These are phyloP conservation scores for Oscheius sp. DNA, from an alignment of 2,888 invertebrate genomes.

Conservation along the genomic window DNA sequence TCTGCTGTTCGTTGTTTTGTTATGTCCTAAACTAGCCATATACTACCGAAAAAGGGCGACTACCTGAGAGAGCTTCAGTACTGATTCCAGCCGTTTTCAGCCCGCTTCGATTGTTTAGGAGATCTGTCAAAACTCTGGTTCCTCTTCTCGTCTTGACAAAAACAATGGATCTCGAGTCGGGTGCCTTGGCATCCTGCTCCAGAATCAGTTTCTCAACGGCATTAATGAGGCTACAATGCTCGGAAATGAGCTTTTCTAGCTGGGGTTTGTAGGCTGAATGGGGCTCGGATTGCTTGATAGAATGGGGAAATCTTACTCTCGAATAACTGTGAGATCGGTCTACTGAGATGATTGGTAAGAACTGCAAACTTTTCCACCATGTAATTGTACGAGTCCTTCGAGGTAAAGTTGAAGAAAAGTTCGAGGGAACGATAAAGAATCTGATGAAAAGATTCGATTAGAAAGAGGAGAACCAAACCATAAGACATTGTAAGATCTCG, in stretches of 20 bases:
- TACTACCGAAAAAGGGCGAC: not conserved
- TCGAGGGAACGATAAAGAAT: conserved; percentile 24
- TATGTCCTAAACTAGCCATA: too few species aligned
- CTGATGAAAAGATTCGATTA: not conserved
- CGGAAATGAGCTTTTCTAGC: not conserved
- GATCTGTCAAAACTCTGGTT: conserved; percentile 39
- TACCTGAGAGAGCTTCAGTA: conserved; percentile 6
- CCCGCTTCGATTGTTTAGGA: conserved; percentile 38
- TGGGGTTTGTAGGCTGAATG: not conserved
- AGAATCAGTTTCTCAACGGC: not conserved
- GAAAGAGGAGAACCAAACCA: conserved; percentile 4
- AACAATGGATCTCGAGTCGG: conserved; percentile 53
- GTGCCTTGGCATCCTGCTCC: not conserved
- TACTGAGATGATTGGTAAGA: conserved; percentile 16
- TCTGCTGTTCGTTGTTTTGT: too few species aligned
- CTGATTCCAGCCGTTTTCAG: conserved; percentile 26
- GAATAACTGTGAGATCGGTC: conserved; percentile 27
- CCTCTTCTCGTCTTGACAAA: conserved; percentile 53
- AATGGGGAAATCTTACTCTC: conserved; percentile 15
- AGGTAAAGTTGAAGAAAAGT: conserved; percentile 41
- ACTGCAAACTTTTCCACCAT: conserved; percentile 28
- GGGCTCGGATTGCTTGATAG: not conserved
- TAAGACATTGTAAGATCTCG: conserved; percentile 39
- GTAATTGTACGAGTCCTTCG: conserved; percentile 36
- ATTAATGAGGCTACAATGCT: not conserved